Percentiles rank a stretch among this genome's conserved stretches.
Evolutionary conservation across 2,113 vertebrate genomes (phyloP).

Genomic region (Serilophus lunatus): DNA sequence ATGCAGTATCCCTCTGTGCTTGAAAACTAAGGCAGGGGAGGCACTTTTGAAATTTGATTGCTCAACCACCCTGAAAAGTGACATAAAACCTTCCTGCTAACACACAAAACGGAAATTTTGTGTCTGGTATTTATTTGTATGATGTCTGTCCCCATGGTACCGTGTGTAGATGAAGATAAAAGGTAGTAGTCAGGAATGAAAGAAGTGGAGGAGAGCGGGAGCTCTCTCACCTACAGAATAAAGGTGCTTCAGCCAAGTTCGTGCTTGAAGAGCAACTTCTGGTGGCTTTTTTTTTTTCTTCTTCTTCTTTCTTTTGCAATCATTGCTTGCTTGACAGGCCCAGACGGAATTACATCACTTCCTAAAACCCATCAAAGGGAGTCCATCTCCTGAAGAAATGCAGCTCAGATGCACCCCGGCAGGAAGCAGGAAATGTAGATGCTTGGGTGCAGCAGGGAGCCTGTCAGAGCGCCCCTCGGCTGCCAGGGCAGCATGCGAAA

Average conservation of each 20-base stretch:
- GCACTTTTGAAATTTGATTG: background rate
- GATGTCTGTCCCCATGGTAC: background rate
- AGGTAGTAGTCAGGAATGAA: background rate
- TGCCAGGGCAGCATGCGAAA: slow-evolving; percentile 60
- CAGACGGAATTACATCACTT: slow-evolving; percentile 88
- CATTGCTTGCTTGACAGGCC: slow-evolving; percentile 82
- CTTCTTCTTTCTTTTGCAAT: slow-evolving; percentile 70
- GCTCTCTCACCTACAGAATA: background rate
- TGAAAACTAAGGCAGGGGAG: background rate
- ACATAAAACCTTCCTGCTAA: background rate
- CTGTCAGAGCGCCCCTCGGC: slow-evolving; percentile 35
- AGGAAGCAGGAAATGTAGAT: slow-evolving; percentile 87
- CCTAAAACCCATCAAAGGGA: slow-evolving; percentile 79
- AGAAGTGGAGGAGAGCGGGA: background rate
- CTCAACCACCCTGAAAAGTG: background rate
- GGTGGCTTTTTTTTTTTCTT: background rate
- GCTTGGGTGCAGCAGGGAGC: slow-evolving; percentile 41
- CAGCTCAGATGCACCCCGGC: slow-evolving; percentile 74
- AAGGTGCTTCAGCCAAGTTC: slow-evolving; percentile 23
- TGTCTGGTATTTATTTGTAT: background rate
- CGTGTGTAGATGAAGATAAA: background rate
- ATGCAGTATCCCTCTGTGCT: rapidly evolving
- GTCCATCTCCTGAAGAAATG: slow-evolving; percentile 76
- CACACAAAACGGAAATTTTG: background rate
- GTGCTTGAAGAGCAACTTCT: slow-evolving; percentile 49